These are phyloP conservation scores for Umimayanthus chanpuru DNA, from an alignment of 92 coral and sea anemone genomes.

Conservation along the genomic window DNA sequence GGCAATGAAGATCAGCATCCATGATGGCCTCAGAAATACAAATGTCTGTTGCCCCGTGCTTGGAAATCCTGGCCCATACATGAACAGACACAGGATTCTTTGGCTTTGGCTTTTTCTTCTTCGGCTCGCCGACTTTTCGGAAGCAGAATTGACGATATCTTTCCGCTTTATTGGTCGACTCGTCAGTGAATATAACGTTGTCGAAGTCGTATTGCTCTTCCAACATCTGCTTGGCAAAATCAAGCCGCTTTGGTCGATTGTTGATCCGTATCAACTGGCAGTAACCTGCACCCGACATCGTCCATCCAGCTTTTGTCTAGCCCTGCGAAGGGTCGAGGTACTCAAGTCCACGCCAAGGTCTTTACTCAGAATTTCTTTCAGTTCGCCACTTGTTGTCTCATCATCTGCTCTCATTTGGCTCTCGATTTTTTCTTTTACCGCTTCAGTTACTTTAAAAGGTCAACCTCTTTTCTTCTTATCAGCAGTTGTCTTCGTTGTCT, in stretches of 20 bases:
- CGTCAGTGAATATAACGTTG: too few species aligned
- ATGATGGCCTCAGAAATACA: too few species aligned
- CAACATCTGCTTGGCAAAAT: neutral
- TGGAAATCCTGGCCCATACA: too few species aligned
- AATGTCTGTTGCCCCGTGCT: too few species aligned
- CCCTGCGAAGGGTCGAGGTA: neutral
- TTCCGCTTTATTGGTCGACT: neutral
- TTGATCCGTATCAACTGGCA: conserved; percentile 1
- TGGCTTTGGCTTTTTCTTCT: too few species aligned
- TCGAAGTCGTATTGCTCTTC: neutral
- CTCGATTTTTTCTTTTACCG: too few species aligned
- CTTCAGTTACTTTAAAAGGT: too few species aligned
- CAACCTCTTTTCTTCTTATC: too few species aligned
- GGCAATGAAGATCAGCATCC: too few species aligned
- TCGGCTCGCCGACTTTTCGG: too few species aligned
- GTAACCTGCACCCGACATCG: conserved; percentile 5
- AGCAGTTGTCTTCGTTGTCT: too few species aligned
- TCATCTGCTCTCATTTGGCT: neutral
- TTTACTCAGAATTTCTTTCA: neutral
- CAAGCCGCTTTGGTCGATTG: conserved; percentile 19
- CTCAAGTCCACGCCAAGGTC: neutral
- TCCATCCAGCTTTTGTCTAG: conserved; percentile 2
- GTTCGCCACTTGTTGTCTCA: conserved; percentile 1
- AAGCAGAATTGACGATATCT: neutral
- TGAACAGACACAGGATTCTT: too few species aligned